Evolutionary conservation across 2,888 invertebrate genomes (phyloP), one percentile per base, ranked within the genome.

Genomic region (Eremobia ochroleuca): DNA sequence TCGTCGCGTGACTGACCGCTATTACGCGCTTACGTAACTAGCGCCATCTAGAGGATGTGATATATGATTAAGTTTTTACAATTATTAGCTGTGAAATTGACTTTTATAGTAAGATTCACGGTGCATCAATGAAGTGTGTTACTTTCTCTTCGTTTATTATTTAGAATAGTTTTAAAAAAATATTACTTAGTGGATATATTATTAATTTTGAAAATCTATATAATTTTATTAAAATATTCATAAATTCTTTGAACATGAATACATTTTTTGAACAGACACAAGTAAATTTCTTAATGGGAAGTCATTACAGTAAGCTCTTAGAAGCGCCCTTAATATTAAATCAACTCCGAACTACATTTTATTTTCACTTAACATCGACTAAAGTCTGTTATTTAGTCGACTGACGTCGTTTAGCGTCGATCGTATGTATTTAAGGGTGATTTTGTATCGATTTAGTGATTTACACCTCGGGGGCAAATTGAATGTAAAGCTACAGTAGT

Each of bases 1-100:
- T 92, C 95, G 82, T 94, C 88, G 94, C 96, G 95, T 95, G 95
- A 94, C 95, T 95, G 94, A 85, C 80, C 75, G 71, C 91, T 87
- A 94, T 95, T 94, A 91, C 81, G 86, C 85, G 82, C 85, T 88
- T 90, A 90, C 89, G 90, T 90, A 92, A 90, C 91, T 88, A 90
- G 88, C 92, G 91, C 93, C 92, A 92, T 92, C 91, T 92, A 87
- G 86, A 82, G 87, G 72, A 76, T 69, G 89, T 90, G 91, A 90
- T 90, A 88, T 91, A 91, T 89, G 89, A 87, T 88, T 88, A 80
- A 78, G 75, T 81, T 79, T 83, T 89, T 84, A 80, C 80, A 87
- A 86, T 85, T 85, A 86, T 83, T 83, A 81, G 77, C 77, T 89
- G 88, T 90, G 87, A 91, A 88, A 87, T 86, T 85, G 85, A 78